A percentile compares a stretch with the other conserved stretches of the same genome.
Conservation (phyloP, 2,888 invertebrate species). For the Drosophila melanosoma region DNA sequence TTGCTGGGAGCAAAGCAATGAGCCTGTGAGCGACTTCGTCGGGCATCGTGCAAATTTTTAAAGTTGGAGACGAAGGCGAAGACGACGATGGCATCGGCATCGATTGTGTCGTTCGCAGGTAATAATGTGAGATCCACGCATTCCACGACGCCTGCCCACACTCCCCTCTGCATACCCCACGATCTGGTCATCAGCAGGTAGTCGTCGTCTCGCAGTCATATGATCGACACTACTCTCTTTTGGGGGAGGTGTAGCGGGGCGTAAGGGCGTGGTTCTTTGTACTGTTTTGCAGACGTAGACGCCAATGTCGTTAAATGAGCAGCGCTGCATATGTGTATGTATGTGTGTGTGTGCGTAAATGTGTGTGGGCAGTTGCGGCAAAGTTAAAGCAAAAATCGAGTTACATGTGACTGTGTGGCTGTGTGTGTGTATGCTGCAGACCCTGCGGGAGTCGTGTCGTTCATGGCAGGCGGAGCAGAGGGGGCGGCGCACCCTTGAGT, state of each 20-base stretch:
- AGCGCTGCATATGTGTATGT: slow-evolving; percentile 37
- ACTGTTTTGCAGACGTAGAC: slow-evolving; percentile 79
- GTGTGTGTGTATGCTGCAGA: slow-evolving; percentile 23
- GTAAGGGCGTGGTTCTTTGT: slow-evolving; percentile 63
- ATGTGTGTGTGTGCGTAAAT: slow-evolving; percentile 26
- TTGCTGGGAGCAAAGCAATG: slow-evolving; percentile 29
- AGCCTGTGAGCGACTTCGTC: slow-evolving; percentile 31
- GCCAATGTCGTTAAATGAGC: slow-evolving; percentile 80
- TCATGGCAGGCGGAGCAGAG: slow-evolving; percentile 16
- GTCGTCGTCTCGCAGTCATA: slow-evolving; percentile 67
- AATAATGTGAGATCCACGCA: slow-evolving; percentile 81
- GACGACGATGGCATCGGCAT: slow-evolving; percentile 56
- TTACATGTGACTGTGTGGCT: slow-evolving; percentile 50
- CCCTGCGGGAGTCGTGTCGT: slow-evolving; percentile 72
- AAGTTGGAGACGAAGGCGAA: slow-evolving; percentile 23
- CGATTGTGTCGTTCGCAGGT: slow-evolving; percentile 81
- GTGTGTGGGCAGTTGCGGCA: slow-evolving; percentile 69
- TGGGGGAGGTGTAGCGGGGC: slow-evolving; percentile 53
- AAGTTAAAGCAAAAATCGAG: slow-evolving; percentile 75
- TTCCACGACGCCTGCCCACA: slow-evolving; percentile 61
- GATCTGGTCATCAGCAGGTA: slow-evolving; percentile 69
- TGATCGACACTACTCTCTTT: slow-evolving; percentile 60
- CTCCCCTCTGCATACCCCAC: slow-evolving; percentile 3
- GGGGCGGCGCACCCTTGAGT: slow-evolving; percentile 60
- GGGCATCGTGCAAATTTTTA: slow-evolving; percentile 62